Evolutionary conservation across 92 coral and sea anemone genomes (phyloP), one percentile per base, ranked within the genome.

Genomic region (Paramuricea clavata): DNA sequence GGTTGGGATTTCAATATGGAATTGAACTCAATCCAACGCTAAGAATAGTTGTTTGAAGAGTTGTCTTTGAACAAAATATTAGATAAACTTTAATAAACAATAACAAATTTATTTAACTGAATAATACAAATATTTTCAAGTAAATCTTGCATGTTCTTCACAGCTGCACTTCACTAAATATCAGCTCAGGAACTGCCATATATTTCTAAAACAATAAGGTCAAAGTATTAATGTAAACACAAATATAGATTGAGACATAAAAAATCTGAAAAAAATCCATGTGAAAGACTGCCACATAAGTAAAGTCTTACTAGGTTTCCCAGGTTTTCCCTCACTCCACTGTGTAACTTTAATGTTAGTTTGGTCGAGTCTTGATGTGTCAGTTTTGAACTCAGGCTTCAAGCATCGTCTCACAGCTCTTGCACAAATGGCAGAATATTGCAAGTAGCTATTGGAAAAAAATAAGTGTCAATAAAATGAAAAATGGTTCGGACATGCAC

Each of bases 361-460:
- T 60, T 94, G 98, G 65, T 97, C 99, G 43, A 91, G 93, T 81
- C 82, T 93, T 31, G 93, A 23, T 30, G 92, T 93, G 54, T 87
- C 91, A 1, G 88, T 95, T 69, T 93, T 93, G 47, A 90, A 88
- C 19, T 97, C 99, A 28, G 99, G 97, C 81, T 97, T 97, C 42
- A 97, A 87, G 71, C 99, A 94, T 87, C 97, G 87, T 77, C 99
- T 85, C 10, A 94, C 98, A 78, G 93, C 82, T 74, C 97, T 89
- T 77, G 99, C 99, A 91, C 99, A 97, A 85, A 97, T 93, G 68
- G 96, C 92, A 44, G 99, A 97, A 81, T 89, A 97, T 52, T 92
- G 95, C 39, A 97, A 83, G 81, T 97, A 97, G 67, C 99, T 97
- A 22, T 79, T 35, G 5, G 23, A 31, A 59, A 79, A 49, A 74